Percentiles rank a stretch among this genome's conserved stretches.
phyloP scores from a whole-genome alignment of 1,140 invertebrate genomes.

The Trichomalopsis sarcophagae region DNA sequence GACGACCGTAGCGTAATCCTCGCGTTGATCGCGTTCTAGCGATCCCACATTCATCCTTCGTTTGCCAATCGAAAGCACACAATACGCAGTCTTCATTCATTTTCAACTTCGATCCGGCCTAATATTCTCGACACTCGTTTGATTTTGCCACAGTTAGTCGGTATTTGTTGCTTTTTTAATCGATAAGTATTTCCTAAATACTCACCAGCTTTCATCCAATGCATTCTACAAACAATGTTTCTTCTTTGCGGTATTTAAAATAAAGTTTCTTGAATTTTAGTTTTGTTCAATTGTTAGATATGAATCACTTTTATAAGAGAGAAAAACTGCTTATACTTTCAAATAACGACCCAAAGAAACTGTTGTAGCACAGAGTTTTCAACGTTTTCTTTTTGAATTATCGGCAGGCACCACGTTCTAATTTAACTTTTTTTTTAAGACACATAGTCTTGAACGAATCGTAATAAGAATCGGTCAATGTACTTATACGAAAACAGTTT shows the following conservation, averaged over 20 bases:
- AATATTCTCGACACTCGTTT: slow-evolving; percentile 3
- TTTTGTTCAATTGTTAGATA: slow-evolving; percentile 1
- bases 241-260: slow-evolving; percentile 21
- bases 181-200: slow-evolving; percentile 46
- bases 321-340: slow-evolving; percentile 24
- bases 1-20: slow-evolving; percentile 32
- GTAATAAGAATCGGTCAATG: slow-evolving; percentile 52
- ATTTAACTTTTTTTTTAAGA: slow-evolving; percentile 19
- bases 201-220: slow-evolving; percentile 23
- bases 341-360: slow-evolving; percentile 27
- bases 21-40: slow-evolving; percentile 63
- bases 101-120: slow-evolving; percentile 37
- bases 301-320: background rate
- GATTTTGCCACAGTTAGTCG: background rate
- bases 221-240: slow-evolving; percentile 19
- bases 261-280: slow-evolving; percentile 26
- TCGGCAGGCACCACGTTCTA: background rate
- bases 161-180: slow-evolving; percentile 22
- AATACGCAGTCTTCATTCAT: background rate
- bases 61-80: slow-evolving; percentile 21
- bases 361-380: slow-evolving; percentile 25
- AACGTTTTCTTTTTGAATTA: slow-evolving; percentile 22
- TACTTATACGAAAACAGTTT: slow-evolving; percentile 56
- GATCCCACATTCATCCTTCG: slow-evolving; percentile 42
- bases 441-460: slow-evolving; percentile 32